Base-by-base conservation (phyloP, 2,888 invertebrate genomes). In the Morpho helenor region DNA sequence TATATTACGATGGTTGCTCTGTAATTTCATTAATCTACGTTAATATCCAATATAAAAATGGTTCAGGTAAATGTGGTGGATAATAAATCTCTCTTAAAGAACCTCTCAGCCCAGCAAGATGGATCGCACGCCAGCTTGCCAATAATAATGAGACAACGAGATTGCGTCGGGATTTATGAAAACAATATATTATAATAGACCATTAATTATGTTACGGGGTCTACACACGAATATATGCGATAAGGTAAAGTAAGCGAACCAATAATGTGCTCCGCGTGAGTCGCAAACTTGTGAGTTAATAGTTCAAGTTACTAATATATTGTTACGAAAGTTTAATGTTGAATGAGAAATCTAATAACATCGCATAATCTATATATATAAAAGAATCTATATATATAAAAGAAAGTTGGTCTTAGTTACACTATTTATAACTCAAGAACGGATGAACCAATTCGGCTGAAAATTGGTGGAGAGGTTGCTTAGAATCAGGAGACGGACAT, bases 51-150 rank as follows among this genome's bases (percentile, higher is more conserved):
- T 48, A 61, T 61, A 64, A 66, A 64, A 63, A 56, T 62, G 52
- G 48, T 53, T 64, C 10, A 66, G 66, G 66, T 67, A 61, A 63
- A 61, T 55, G 51, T 48, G 45, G 52, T 40, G 45, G 48, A 57
- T 56, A 57, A 65, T 66, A 67, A 68, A 68, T 65, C 65, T 66
- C 61, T 49, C 54, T 62, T 63, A 68, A 59, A 63, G 60, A 59
- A 60, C 58, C 58, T 49, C 60, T 52, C 55, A 44, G 22, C 53
- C 31, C 52, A 50, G 44, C 55, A 65, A 65, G 67, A 67, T 64
- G 64, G 64, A 69, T 69, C 60, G 60, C 40, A 52, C 61, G 59
- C 60, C 59, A 52, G 51, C 49, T 55, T 60, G 57, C 59, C 65
- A 65, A 65, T 63, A 66, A 66, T 65, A 67, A 68, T 65, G 65